Evolutionary conservation across 2,888 invertebrate species (phyloP), one percentile per base, ranked within the genome.

Genomic region (Elegia similella): DNA sequence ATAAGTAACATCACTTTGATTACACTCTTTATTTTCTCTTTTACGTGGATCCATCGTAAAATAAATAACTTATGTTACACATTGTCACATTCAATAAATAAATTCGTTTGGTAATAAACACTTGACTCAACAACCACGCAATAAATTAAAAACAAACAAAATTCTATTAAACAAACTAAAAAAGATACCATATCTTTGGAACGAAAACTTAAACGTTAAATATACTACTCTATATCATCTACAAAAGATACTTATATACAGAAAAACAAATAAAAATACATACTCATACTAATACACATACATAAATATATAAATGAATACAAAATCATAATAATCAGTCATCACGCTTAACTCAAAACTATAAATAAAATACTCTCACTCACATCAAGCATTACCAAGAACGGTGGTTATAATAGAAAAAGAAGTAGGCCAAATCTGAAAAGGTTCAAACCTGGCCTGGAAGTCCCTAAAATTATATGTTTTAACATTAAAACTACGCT

Each of bases 161-260:
- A 64, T 60, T 63, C 60, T 57, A 72, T 69, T 75, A 69, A 70
- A 73, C 10, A 67, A 70, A 72, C 67, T 73, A 70, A 73, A 72
- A 76, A 66, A 71, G 72, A 69, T 61, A 70, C 69, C 70, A 70
- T 80, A 83, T 88, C 89, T 89, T 90, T 89, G 89, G 90, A 83
- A 84, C 79, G 70, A 75, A 84, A 75, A 79, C 73, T 75, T 76
- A 77, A 73, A 75, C 70, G 72, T 76, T 80, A 73, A 75, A 65
- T 62, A 67, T 63, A 63, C 61, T 59, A 47, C 50, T 52, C 47
- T 52, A 52, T 32, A 55, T 16, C 29, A 56, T 56, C n/a, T 42
- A 57, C 32, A 46, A 57, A 50, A 56, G 42, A 48, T 58, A 60
- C 57, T 44, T 44, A 60, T 43, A 61, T 59, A 60, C 34, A 57